A percentile compares a stretch with the other conserved stretches of the same genome.
phyloP scores from a whole-genome alignment of 2,113 vertebrate genomes.

The Ceratotherium simum region DNA sequence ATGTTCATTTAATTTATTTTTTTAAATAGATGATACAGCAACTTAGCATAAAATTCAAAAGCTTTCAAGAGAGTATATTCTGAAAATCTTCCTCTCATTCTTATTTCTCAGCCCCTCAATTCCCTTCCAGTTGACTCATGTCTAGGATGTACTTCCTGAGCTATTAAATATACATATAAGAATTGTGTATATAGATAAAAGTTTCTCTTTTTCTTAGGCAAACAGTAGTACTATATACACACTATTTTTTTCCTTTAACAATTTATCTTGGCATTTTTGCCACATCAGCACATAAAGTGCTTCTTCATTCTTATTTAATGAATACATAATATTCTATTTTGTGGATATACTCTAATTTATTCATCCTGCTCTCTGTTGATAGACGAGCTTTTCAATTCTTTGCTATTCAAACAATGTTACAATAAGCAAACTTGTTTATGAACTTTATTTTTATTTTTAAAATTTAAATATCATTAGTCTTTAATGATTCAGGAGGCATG shows the following conservation, averaged over 20 bases:
- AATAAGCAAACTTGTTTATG: not conserved
- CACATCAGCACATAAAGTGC: not conserved
- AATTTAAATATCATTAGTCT: constrained; percentile 21
- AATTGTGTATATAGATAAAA: not conserved
- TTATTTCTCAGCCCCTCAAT: not conserved
- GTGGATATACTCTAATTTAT: not conserved
- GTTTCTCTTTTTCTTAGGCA: not conserved
- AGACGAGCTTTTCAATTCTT: not conserved
- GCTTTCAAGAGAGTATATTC: not conserved
- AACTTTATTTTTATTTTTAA: not conserved
- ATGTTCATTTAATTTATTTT: constrained; percentile 16
- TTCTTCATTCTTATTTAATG: not conserved
- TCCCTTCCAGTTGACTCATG: not conserved
- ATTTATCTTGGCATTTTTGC: not conserved
- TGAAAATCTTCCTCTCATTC: not conserved
- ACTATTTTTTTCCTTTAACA: not conserved
- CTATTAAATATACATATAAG: not conserved
- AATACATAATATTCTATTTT: not conserved
- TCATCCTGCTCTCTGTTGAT: not conserved
- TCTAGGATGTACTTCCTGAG: not conserved
- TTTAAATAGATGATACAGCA: not conserved
- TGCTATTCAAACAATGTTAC: not conserved
- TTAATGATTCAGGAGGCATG: not conserved
- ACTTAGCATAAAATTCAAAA: not conserved
- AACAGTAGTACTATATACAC: not conserved